Evolutionary conservation across 2,797 vertebrate species (phyloP), one percentile per base, ranked within the genome.

Genomic region (Zalophus californianus): DNA sequence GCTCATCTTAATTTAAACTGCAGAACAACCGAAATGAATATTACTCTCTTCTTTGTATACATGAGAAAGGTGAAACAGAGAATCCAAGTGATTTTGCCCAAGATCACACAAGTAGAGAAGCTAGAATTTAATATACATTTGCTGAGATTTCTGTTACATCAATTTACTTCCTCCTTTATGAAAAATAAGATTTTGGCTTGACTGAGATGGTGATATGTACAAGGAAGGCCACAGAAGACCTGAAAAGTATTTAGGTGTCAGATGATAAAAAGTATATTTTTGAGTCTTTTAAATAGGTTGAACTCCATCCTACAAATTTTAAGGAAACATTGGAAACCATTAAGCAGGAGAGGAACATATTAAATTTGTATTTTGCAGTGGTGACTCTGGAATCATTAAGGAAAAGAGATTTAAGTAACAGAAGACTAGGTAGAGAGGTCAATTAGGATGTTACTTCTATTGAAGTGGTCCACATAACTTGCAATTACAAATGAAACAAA

Each of bases 281-380:
- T 16, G 15, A 86, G 15, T 72, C 27, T 72, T 91, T 64, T 52
- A 35, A 91, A 79, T n/a, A 78, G 21, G 7, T 62, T 56, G 82
- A 84, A 87, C 44, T 87, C 21, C 44, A 85, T 93, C 9, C 35
- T 79, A 1, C 78, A 79, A 15, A 20, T 44, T 89, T 87, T 62
- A 72, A 35, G 32, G 44, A 62, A 85, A 90, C 29, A 78, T 29
- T 84, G 41, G 85, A 89, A 84, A 23, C 48, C 48, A 32, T 12
- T 89, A 85, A 89, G 9, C 12, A 32, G 52, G 27, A 58, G 7
- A 93, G 27, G 16, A 70, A 54, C 16, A 50, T 29, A 89, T 70
- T 78, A 79, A 62, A 85, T 94, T 82, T 82, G 21, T 50, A 96
- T 96, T 75, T 90, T 66, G 15, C 21, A 82, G 50, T 50, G 82